These are phyloP conservation scores for Stegodyphus mimosarum DNA, from an alignment of 1,140 invertebrate genomes.

Conservation along the genomic window DNA sequence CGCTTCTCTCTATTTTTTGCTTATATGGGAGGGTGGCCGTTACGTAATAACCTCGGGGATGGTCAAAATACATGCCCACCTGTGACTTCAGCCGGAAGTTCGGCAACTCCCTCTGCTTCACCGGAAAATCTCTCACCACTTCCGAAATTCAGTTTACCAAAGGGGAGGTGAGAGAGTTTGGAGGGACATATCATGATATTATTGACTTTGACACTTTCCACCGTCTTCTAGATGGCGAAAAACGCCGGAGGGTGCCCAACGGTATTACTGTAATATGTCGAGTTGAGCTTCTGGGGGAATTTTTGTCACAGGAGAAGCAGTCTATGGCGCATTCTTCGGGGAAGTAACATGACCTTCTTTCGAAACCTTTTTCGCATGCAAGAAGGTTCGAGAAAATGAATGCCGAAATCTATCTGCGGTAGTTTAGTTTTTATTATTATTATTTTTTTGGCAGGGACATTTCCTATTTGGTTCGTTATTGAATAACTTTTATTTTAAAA, in stretches of 20 bases:
- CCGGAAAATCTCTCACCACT: slow-evolving; percentile 16
- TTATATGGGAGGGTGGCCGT: not conserved
- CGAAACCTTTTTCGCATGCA: too few species aligned
- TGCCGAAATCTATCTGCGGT: too few species aligned
- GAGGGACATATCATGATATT: not conserved
- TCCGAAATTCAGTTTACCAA: slow-evolving; percentile 17
- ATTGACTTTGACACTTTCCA: slow-evolving; percentile 7
- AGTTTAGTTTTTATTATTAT: too few species aligned
- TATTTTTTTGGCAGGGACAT: too few species aligned
- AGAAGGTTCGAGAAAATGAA: too few species aligned
- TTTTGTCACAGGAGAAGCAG: too few species aligned
- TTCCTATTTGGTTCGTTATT: too few species aligned
- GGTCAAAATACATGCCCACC: not conserved
- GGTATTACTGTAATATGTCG: not conserved
- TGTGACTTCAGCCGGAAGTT: slow-evolving; percentile 43
- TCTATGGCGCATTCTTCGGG: too few species aligned
- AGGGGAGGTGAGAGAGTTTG: not conserved
- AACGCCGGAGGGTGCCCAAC: not conserved
- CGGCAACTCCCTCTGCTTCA: not conserved
- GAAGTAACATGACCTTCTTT: too few species aligned
- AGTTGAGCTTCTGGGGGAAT: too few species aligned
- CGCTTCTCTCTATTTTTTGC: too few species aligned
- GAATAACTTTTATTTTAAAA: too few species aligned
- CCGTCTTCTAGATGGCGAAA: not conserved
- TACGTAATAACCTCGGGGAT: not conserved